Evolutionary conservation across 2,113 vertebrate species (phyloP).

Genomic region (Hyaena hyaena): DNA sequence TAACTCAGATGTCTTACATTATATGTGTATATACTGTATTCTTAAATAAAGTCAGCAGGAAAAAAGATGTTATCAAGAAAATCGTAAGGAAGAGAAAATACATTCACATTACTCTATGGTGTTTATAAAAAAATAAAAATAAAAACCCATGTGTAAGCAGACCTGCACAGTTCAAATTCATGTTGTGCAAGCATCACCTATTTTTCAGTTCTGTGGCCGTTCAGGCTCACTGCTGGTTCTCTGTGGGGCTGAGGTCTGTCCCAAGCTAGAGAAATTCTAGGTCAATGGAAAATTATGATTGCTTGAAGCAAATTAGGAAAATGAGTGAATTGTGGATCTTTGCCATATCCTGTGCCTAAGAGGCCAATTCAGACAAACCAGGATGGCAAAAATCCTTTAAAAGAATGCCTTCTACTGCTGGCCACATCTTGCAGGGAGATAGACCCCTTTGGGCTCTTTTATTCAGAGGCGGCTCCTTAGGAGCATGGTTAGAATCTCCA

Average conservation of each 20-base stretch:
- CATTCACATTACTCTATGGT: background rate
- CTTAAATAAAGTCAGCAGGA: background rate
- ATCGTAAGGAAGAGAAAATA: background rate
- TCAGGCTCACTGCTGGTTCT: conserved; percentile 62
- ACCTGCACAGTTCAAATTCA: background rate
- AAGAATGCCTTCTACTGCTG: conserved; percentile 57
- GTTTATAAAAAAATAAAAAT: background rate
- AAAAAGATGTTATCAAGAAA: background rate
- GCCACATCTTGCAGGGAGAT: conserved; percentile 54
- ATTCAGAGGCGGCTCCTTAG: conserved; percentile 64
- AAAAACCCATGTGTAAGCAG: background rate
- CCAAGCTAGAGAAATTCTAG: conserved; percentile 64
- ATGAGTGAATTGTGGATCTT: conserved; percentile 72
- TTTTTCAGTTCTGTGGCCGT: conserved; percentile 40
- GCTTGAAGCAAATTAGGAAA: conserved; percentile 78
- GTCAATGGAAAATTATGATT: conserved; percentile 81
- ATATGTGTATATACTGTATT: background rate
- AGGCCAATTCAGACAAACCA: conserved; percentile 74
- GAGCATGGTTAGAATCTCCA: conserved; percentile 59
- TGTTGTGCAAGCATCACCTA: background rate
- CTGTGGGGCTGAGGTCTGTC: conserved; percentile 46
- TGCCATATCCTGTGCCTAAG: conserved; percentile 73
- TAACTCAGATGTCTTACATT: background rate
- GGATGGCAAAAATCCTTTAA: conserved; percentile 70
- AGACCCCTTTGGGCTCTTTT: conserved; percentile 58